Evolutionary conservation across 2,797 vertebrate genomes (phyloP).

Genomic region (Peromyscus aztecus): DNA sequence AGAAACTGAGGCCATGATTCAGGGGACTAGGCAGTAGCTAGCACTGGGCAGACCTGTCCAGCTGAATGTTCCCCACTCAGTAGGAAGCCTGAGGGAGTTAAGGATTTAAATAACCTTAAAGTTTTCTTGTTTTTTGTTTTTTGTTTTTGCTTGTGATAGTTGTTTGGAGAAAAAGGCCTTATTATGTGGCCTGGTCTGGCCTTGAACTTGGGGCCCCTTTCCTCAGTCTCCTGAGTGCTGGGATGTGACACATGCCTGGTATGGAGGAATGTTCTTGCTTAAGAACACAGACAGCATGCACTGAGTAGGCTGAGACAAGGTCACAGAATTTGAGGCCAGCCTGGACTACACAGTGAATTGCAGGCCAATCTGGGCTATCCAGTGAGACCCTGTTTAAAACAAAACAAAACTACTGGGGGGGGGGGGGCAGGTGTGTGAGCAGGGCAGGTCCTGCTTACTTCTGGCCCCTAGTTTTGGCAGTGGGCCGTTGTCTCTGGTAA

Average conservation of each 20-base stretch:
- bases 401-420: background rate
- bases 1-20: background rate
- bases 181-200: background rate
- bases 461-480: background rate
- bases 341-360: background rate
- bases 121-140: too few species aligned
- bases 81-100: background rate
- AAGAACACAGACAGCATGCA: too few species aligned
- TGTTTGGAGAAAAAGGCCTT: background rate
- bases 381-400: background rate
- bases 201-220: background rate
- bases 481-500: background rate
- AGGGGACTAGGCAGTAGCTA: background rate
- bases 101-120: background rate
- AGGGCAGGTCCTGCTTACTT: background rate
- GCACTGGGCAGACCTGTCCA: background rate
- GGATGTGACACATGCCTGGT: background rate
- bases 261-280: background rate
- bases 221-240: background rate
- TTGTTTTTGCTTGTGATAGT: background rate
- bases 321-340: background rate
- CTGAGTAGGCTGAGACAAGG: background rate
- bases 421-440: background rate
- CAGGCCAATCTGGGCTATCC: background rate
- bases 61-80: rapidly evolving